Evolutionary conservation across 2,113 vertebrate species (phyloP), one percentile per base, ranked within the genome.

Genomic region (Brachionichthys hirsutus): DNA sequence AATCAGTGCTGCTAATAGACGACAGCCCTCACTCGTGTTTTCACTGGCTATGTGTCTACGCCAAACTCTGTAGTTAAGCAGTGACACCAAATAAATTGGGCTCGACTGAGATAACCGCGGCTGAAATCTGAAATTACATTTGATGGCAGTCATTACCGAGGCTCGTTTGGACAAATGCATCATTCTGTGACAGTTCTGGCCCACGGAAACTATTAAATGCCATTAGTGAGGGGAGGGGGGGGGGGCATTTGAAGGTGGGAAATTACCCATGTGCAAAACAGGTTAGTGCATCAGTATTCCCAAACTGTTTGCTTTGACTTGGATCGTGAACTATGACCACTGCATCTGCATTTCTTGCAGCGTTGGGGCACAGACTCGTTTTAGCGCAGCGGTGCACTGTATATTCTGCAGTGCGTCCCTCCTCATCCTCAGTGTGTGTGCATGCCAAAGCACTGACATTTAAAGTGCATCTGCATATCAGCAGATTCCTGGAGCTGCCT

Each of bases 61-160:
- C 84, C 88, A 90, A 86, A 76, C 13, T 52, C 43, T 56, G 55
- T 60, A 73, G 75, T 87, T 88, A 87, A 86, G 76, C 86, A 81
- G 84, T 89, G 86, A 84, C 86, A 83, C 85, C 68, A 87, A 91
- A 89, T 90, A 88, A 90, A 92, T 89, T 85, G 87, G 67, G 42
- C 81, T 81, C 72, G 55, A 57, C 68, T 59, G 73, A 78, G 84
- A 87, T 85, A 90, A 89, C 78, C 80, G 75, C 50, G 61, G 70
- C 78, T 78, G 85, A 88, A 88, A 88, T 86, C 69, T 83, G 43
- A 86, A 89, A 86, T 87, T 78, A 81, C 77, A 81, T 89, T 87
- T 89, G 81, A 89, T 87, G 87, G 87, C 75, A 82, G 87, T 88
- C 88, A 90, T 91, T 92, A 91, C 83, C 75, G 85, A 59, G 62